Base-by-base conservation (phyloP, 2,113 vertebrate genomes). In the Cynocephalus volans region DNA sequence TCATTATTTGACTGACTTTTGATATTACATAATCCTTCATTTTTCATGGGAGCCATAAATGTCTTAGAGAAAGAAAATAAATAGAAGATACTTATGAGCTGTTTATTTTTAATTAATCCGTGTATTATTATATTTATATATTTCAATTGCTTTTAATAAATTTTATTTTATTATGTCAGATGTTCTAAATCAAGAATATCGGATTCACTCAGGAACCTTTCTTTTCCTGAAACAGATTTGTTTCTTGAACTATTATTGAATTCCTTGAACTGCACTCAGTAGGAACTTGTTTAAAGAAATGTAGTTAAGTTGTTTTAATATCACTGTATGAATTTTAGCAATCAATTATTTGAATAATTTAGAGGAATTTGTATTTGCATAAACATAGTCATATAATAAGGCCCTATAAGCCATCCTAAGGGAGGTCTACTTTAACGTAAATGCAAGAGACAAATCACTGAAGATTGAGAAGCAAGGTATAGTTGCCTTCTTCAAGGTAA, bases 11-110 rank as follows among this genome's bases (percentile, higher is more conserved):
- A 31, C 17, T 90, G 17, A 19, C 28, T 81, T 83, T 24, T 21
- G 2, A 64, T 48, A 56, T 70, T 69, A 84, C 14, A 41, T 26
- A 60, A 19, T n/a, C 9, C 45, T 91, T 77, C 26, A 86, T 48
- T 73, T 77, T 85, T 48, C 33, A 52, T 3, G 4, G 28, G 17
- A 62, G 10, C 18, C 14, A 70, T 69, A 85, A 69, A 65, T 52
- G 93, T 41, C 10, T 88, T 50, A 88, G 19, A 92, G 76, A 67
- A 88, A 79, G 28, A 89, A 90, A 96, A 65, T 52, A 88, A 81
- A 65, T 11, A 65, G 5, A 45, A 11, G 18, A 36, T 93, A 82
- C 14, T 23, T 72, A 23, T 88, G 81, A 87, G 36, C 12, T 84
- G 21, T 8, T 87, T 75, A 52, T 77, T 85, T 93, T 85, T 31